Evolutionary conservation across 2,888 invertebrate genomes (phyloP).

Genomic region (Tanytarsus gracilentus): DNA sequence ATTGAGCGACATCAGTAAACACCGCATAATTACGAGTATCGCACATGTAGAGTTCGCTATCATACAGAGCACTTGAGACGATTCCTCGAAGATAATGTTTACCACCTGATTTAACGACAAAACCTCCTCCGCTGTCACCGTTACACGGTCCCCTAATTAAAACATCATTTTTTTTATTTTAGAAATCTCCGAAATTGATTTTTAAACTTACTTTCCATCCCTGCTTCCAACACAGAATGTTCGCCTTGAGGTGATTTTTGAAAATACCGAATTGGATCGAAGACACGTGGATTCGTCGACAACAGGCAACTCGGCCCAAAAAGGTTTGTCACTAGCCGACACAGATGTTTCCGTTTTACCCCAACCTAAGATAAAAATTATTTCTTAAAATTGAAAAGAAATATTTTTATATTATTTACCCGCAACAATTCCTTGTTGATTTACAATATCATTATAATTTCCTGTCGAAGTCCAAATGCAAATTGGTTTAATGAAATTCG

Average conservation of each 20-base stretch:
- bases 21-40: constrained; percentile 17
- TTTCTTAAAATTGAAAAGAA: no score
- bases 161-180: not conserved
- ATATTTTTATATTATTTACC: no score
- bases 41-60: not conserved
- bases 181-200: not conserved
- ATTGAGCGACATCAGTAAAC: constrained; percentile 17
- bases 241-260: constrained; percentile 40
- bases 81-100: constrained; percentile 27
- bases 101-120: not conserved
- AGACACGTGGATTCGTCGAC: constrained; percentile 47
- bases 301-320: no score
- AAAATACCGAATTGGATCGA: constrained; percentile 42
- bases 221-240: constrained; percentile 40
- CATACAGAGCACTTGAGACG: not conserved
- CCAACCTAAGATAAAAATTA: no score
- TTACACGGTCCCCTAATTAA: no score
- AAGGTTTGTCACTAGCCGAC: no score
- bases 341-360: no score
- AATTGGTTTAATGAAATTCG: constrained; percentile 45
- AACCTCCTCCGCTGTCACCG: constrained; percentile 24
- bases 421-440: constrained; percentile 33
- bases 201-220: not conserved
- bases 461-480: constrained; percentile 41
- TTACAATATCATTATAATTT: constrained; percentile 38